Conservation (phyloP, 2,888 invertebrate genomes). For the Salticus scenicus region DNA sequence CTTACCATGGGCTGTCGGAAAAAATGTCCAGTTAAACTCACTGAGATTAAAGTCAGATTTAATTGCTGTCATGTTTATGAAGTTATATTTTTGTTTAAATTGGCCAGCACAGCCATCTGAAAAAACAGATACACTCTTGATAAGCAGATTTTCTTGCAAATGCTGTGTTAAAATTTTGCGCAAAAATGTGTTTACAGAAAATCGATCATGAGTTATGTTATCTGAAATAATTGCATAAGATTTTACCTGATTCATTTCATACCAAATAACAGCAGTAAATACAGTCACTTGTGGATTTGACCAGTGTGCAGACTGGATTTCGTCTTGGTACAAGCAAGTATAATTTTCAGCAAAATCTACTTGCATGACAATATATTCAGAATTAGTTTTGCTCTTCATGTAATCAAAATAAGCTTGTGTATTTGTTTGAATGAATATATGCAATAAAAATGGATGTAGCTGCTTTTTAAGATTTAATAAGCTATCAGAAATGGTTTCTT, state of each 20-base stretch:
- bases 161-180: neutral
- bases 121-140: neutral
- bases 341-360: conserved; percentile 18
- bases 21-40: too few relatives aligned
- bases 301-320: conserved; percentile 14
- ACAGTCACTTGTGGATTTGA: neutral
- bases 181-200: conserved; percentile 4
- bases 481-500: neutral
- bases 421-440: too few relatives aligned
- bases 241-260: neutral
- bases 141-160: neutral
- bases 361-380: neutral
- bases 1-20: neutral
- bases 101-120: neutral
- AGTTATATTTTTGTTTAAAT: conserved; percentile 7
- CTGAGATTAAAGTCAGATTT: neutral
- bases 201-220: conserved; percentile 8
- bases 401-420: too few relatives aligned
- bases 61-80: neutral
- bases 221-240: conserved; percentile 2
- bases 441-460: too few relatives aligned
- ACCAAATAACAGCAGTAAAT: conserved; percentile 14
- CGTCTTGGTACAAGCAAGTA: conserved; percentile 20
- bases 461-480: too few relatives aligned
- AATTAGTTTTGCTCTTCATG: neutral